A percentile compares a stretch with the other conserved stretches of the same genome.
Evolutionary conservation across 2,888 invertebrate species (phyloP).

Genomic region (Lasius fuliginosus): DNA sequence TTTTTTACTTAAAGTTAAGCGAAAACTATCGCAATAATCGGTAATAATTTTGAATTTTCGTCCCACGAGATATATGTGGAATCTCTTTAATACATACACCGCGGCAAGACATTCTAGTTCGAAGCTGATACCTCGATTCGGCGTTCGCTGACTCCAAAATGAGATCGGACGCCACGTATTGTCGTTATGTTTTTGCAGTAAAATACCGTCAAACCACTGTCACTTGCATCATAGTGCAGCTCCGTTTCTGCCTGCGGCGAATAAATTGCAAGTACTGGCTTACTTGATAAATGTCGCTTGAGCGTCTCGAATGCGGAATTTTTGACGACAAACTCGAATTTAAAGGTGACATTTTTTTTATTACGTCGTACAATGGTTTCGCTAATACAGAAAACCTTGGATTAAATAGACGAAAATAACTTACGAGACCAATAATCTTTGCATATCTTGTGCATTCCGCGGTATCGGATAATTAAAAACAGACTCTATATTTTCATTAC

Average conservation of each 20-base stretch:
- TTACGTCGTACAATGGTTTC: background rate
- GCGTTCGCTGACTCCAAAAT: conserved; percentile 72
- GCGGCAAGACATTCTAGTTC: conserved; percentile 78
- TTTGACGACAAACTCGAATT: background rate
- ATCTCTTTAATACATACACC: conserved; percentile 74
- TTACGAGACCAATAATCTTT: background rate
- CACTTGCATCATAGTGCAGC: conserved; percentile 73
- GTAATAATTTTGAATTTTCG: conserved; percentile 75
- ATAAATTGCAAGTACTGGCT: conserved; percentile 48
- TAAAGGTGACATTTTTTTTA: background rate
- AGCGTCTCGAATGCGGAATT: background rate
- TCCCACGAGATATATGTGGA: conserved; percentile 76
- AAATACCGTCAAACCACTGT: conserved; percentile 64
- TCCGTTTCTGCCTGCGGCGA: conserved; percentile 63
- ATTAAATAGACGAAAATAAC: conserved; percentile 12
- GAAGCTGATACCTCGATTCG: conserved; percentile 76
- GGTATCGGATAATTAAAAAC: background rate
- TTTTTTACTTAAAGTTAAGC: conserved; percentile 64
- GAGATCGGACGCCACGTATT: conserved; percentile 61
- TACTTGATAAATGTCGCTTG: background rate
- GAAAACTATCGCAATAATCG: conserved; percentile 76
- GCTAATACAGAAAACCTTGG: background rate
- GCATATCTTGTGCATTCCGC: background rate
- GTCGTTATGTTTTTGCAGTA: conserved; percentile 66
- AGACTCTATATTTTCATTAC: background rate